phyloP scores from a whole-genome alignment of 2,888 invertebrate species.

The Camponotus fellah region DNA sequence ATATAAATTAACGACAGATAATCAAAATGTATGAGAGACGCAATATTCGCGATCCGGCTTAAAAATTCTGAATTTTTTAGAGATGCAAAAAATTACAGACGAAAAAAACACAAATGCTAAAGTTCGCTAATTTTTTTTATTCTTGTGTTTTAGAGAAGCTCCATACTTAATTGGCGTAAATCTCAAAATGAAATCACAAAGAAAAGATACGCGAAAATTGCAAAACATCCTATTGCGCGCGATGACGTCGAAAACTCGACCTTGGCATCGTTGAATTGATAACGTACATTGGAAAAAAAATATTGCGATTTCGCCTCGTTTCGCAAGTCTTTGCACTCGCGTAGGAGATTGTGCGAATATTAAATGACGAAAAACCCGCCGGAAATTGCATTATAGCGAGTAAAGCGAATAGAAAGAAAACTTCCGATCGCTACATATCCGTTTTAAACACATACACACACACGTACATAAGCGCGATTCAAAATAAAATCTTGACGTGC shows the following conservation, averaged over 20 bases:
- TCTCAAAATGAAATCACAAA: neutral
- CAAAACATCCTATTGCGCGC: slow-evolving; percentile 3
- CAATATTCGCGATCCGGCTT: neutral
- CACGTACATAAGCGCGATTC: neutral
- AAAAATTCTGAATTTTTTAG: neutral
- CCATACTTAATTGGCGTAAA: neutral
- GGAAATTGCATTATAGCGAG: neutral
- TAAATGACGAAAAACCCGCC: neutral
- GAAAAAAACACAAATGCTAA: neutral
- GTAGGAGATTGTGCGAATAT: neutral
- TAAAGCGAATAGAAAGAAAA: slow-evolving; percentile 14
- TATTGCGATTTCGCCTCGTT: neutral
- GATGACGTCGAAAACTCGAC: slow-evolving; percentile 10
- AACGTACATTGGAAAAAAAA: slow-evolving; percentile 13
- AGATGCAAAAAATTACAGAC: neutral
- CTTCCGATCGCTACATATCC: neutral
- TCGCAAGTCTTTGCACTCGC: neutral
- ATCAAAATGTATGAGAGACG: too few species aligned
- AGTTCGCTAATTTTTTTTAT: neutral
- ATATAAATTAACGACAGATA: neutral
- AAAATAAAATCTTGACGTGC: neutral
- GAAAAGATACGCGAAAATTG: slow-evolving; percentile 20
- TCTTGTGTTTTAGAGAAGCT: neutral
- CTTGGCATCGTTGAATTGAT: slow-evolving; percentile 26
- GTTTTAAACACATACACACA: neutral